phyloP scores from a whole-genome alignment of 92 coral and sea anemone genomes.

The Epizoanthus illoricatus region DNA sequence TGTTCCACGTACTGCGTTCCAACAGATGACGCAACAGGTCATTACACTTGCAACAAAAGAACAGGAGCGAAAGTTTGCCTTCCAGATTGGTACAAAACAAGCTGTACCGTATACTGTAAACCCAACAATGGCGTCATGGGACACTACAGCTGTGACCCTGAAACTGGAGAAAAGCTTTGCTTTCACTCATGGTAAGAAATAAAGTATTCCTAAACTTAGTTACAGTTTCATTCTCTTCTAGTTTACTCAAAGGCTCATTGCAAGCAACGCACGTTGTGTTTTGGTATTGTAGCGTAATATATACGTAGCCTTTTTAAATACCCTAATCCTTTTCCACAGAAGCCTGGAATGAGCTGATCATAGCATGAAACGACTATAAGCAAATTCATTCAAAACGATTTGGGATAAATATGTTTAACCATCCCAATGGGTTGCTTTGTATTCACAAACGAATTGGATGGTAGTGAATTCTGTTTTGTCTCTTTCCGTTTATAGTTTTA shows the following conservation, averaged over 20 bases:
- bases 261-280: neutral
- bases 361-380: no score
- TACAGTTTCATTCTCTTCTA: no score
- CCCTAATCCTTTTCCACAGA: no score
- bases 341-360: no score
- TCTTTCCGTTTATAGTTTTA: no score
- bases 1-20: conserved; percentile 22
- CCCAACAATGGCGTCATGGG: conserved; percentile 5
- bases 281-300: no score
- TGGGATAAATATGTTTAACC: no score
- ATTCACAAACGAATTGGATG: no score
- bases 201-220: neutral
- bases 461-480: no score
- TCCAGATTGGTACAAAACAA: conserved; percentile 23
- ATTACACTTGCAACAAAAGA: neutral
- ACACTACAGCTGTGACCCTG: conserved; percentile 36
- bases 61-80: conserved; percentile 16
- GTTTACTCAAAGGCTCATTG: neutral
- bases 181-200: conserved; percentile 38
- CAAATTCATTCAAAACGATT: no score
- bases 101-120: conserved; percentile 43
- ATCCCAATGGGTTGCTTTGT: no score
- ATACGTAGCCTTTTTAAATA: no score
- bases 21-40: conserved; percentile 45
- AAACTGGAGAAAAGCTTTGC: conserved; percentile 43